Evolutionary conservation across 2,888 invertebrate species (phyloP), one percentile per base, ranked within the genome.

Genomic region (Dolomedes plantarius): DNA sequence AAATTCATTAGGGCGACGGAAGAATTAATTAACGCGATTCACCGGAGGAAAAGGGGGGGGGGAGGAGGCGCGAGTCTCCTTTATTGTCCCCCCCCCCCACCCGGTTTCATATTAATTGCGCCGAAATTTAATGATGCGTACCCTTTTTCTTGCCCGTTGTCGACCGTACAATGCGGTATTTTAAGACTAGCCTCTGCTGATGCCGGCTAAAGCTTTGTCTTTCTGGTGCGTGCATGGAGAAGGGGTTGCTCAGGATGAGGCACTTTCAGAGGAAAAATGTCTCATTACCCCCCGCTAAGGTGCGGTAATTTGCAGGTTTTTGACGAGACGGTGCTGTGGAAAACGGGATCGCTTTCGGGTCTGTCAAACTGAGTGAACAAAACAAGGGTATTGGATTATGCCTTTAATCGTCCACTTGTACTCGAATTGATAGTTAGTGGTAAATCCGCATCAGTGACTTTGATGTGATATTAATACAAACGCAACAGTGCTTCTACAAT

Each of bases 1-100:
- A 77, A 83, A 72, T 77, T 76, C 83, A 83, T 83, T 83, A 83
- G 77, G 71, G 77, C 83, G 83, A 65, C 77, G 50, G 83, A 83
- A 83, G 83, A 83, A 83, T 83, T 83, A 83, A 83, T 83, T 76
- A 83, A 83, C 77, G 65, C 56, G 32, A 78, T 78, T 78, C 68
- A 36, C 76, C 62, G n/a, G 28, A 31, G 62, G 36, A 62, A 27
- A 16, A 16, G 56, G 5, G 56, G 19, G 56, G 23, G 29, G 11
- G 23, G 56, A 1, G 56, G 56, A 56, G 56, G 23, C n/a, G 3
- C 1, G 13, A 2, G 2, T 16, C 16, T 11, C 6, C 16, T 16
- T 13, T n/a, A 1, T 13, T 13, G 2, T n/a, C 2, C n/a, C 41
- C 16, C 56, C 1, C 16, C 16, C 5, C 23, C 11, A 19, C 56